phyloP scores from a whole-genome alignment of 2,113 vertebrate species.

The Callithrix jacchus region DNA sequence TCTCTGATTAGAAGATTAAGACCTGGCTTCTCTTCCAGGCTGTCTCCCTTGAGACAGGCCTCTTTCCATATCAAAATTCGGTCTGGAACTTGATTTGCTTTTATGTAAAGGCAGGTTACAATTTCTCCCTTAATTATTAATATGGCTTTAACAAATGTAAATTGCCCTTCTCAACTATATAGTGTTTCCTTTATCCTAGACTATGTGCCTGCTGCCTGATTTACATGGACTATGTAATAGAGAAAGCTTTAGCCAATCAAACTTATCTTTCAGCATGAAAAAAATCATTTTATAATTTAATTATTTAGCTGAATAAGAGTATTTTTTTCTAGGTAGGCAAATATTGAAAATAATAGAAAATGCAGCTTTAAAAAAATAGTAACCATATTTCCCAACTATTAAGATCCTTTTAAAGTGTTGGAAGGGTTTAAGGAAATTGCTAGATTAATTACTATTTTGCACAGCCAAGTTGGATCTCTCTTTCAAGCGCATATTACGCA shows the following conservation, averaged over 20 bases:
- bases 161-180: background rate
- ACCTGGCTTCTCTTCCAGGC: background rate
- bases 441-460: background rate
- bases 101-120: background rate
- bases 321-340: slow-evolving; percentile 31
- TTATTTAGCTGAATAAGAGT: background rate
- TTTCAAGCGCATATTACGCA: background rate
- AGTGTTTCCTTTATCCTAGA: background rate
- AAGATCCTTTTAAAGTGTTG: background rate
- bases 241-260: background rate
- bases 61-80: background rate
- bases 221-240: background rate
- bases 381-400: slow-evolving; percentile 31
- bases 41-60: background rate
- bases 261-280: slow-evolving; percentile 15
- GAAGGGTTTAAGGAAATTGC: background rate
- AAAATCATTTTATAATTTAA: slow-evolving; percentile 4
- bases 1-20: background rate
- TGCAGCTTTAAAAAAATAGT: slow-evolving; percentile 26
- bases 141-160: background rate
- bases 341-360: slow-evolving; percentile 38
- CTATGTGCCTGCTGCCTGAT: background rate
- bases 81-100: background rate
- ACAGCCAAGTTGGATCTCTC: background rate
- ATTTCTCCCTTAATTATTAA: background rate